Evolutionary conservation across 2,888 invertebrate genomes (phyloP).

Genomic region (Linnaemya tessellans): DNA sequence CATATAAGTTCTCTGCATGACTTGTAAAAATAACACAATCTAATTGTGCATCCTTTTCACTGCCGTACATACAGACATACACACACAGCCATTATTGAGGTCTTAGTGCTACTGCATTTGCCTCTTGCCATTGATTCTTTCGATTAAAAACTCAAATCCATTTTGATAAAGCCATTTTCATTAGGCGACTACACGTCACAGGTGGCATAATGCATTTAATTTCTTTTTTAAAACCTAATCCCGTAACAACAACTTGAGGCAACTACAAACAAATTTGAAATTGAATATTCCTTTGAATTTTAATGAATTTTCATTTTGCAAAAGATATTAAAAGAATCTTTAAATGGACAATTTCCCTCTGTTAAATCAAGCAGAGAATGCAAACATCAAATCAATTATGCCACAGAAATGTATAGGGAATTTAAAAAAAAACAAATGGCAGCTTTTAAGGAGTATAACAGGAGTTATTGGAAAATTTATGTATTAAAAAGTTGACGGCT

Average conservation of each 20-base stretch:
- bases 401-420: neutral
- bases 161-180: constrained; percentile 38
- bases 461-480: no score
- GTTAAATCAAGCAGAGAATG: neutral
- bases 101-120: constrained; percentile 9
- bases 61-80: no score
- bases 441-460: no score
- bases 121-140: constrained; percentile 45
- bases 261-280: neutral
- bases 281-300: neutral
- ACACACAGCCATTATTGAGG: neutral
- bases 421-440: neutral
- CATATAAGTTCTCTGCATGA: no score
- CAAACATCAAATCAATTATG: neutral
- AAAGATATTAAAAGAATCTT: neutral
- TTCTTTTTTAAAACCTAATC: neutral
- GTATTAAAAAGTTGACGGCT: no score
- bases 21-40: neutral
- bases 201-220: neutral
- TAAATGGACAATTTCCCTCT: neutral
- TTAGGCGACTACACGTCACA: constrained; percentile 8
- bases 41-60: neutral
- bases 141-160: constrained; percentile 46
- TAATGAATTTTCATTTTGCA: neutral
- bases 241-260: neutral